Evolutionary conservation across 2,113 vertebrate species (phyloP), one percentile per base, ranked within the genome.

Genomic region (Sturnus vulgaris): DNA sequence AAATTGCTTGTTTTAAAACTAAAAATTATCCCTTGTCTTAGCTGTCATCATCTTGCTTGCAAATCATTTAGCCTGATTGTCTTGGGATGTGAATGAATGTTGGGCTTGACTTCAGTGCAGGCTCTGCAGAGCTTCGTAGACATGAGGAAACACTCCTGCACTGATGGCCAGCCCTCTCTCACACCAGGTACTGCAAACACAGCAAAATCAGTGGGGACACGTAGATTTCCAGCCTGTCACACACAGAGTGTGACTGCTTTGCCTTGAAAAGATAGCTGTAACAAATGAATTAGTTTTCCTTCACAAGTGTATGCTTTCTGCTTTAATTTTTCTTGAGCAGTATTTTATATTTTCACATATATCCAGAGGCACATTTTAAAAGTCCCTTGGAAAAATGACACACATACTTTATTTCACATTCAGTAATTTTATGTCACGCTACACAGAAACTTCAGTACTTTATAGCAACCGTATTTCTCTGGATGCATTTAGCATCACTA

Each of bases 331-430:
- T 76, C 90, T 33, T 79, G 25, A 73, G 39, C 14, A 28, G 25
- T 88, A 82, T 94, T 93, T 95, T 92, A 86, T 70, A 86, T 88
- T 95, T 94, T 85, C 91, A 75, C 64, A 78, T 91, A 66, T 90
- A 86, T 88, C 92, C 92, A 91, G 92, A 93, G 61, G 80, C 90
- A 88, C 71, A 33, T 93, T 95, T 94, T 94, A 57, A 92, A 93
- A 71, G 40, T 80, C 64, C 56, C 69, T 64, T 71, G 81, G 86
- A 96, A 96, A 96, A 96, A 95, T 71, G 86, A 84, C 86, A 92
- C 85, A 90, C 79, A 37, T 86, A 90, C 76, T 94, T 86, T 82
- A 56, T 92, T 94, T 96, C 77, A 76, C 46, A 93, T 84, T 91
- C 89, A 61, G 89, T 79, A 76, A 95, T 89, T 95, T 83, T 87